Base-by-base conservation (phyloP, 2,888 invertebrate species). In the Choristoneura rosaceana region DNA sequence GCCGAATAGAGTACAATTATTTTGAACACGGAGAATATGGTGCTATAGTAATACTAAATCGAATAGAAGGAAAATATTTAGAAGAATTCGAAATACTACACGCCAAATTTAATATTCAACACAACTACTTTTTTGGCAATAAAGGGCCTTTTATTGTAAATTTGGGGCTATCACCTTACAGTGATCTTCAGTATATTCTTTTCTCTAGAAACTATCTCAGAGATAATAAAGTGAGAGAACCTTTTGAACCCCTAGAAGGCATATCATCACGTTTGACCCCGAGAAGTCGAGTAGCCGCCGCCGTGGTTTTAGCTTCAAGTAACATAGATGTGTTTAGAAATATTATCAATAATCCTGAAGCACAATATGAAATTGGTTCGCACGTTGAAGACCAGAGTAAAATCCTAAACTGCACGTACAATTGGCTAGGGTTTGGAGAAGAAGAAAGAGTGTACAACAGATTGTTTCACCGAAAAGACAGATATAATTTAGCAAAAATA, bases 301-400 rank as follows among this genome's bases (percentile, higher is more conserved):
- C 98, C 0, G 95, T 99, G 50, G 98, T 99, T 0, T 95, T 99
- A 25, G 97, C 98, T 0, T 99, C 99, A 0, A 96, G 97, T 83
- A 99, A 99, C 85, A 96, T 99, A 0, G 95, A 96, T 60, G 95
- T 99, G 2, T 98, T 95, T 80, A 95, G 99, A 74, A 99, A 99
- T 88, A 98, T 98, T 74, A 96, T 99, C 52, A 96, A 97, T 74
- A 99, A 99, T 90, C 97, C 97, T 1, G 96, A 97, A 76, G 98
- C 99, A 0, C 95, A 96, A 69, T 99, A 98, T 86, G 99, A 99
- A 93, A 96, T 99, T 62, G 99, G 99, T 0, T 99, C 99, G 0
- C 99, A 99, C 82, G 95, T 99, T 17, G 97, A 97, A 82, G 99
- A 99, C 86, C 99, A 99, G 85, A 98, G 99, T 82, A 97, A 98